A percentile compares a stretch with the other conserved stretches of the same genome.
Conservation (phyloP, 2,888 invertebrate genomes). For the Molorchus minor region DNA sequence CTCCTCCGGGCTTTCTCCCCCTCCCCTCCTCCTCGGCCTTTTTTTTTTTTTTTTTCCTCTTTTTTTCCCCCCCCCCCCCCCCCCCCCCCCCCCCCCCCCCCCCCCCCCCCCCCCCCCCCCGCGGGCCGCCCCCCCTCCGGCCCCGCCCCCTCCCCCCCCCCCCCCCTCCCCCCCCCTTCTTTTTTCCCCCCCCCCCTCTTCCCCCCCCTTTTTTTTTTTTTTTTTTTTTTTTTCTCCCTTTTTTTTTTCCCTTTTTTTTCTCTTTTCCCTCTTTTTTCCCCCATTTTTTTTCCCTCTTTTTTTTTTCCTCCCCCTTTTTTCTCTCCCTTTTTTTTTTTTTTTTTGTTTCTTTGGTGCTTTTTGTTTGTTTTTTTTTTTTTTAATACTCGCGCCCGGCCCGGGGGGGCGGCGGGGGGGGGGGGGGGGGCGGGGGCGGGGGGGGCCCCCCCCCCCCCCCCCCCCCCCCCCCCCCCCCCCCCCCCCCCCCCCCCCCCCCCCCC, state of each 20-base stretch:
- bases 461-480: too few species aligned
- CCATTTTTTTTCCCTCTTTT: not conserved
- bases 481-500: too few species aligned
- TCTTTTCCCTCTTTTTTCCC: not conserved
- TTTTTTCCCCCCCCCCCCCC: not conserved
- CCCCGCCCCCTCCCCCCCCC: not conserved
- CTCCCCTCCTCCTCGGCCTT: not conserved
- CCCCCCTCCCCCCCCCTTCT: not conserved
- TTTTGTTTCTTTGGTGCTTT: too few species aligned
- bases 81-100: not conserved
- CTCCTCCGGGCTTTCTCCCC: not conserved
- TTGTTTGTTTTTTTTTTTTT: too few species aligned
- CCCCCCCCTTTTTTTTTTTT: not conserved
- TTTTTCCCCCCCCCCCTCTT: not conserved
- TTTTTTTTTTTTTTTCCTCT: not conserved
- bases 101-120: not conserved
- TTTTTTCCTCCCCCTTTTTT: too few species aligned
- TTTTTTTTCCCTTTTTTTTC: too few species aligned
- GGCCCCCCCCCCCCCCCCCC: too few species aligned
- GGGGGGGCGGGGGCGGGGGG: too few species aligned
- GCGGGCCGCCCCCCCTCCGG: not conserved
- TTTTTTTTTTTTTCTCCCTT: too few species aligned
- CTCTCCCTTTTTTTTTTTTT: too few species aligned
- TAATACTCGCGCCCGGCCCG: too few species aligned
- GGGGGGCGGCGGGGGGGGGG: too few species aligned